Evolutionary conservation across 2,113 vertebrate species (phyloP).

Genomic region (Xenopus laevis): DNA sequence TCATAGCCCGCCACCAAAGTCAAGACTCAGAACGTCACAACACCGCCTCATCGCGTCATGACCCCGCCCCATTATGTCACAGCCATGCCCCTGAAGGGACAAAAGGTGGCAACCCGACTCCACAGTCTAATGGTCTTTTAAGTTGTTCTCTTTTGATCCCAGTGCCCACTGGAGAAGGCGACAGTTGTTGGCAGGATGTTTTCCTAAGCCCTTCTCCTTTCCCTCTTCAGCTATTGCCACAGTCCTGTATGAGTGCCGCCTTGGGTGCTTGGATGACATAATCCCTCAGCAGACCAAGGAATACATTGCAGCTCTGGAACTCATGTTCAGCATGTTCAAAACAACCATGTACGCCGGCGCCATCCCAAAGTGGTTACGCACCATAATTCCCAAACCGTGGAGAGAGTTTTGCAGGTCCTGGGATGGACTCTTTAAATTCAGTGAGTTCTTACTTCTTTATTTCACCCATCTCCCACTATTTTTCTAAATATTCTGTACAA

Average conservation of each 20-base stretch:
- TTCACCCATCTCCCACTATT: too few relatives aligned
- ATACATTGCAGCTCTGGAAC: conserved; percentile 81
- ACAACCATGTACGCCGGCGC: conserved; percentile 91
- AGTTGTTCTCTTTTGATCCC: too few relatives aligned
- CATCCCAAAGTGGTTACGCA: conserved; percentile 88
- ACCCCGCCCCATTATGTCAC: too few relatives aligned
- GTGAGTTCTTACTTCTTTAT: conserved; percentile 63
- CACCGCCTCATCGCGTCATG: too few relatives aligned
- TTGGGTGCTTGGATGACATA: conserved; percentile 80
- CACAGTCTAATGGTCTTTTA: too few relatives aligned
- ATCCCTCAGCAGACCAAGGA: conserved; percentile 76
- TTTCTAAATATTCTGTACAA: too few relatives aligned
- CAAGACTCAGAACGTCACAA: too few relatives aligned
- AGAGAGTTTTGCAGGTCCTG: conserved; percentile 88
- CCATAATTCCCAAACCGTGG: conserved; percentile 85
- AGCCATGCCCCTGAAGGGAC: too few relatives aligned
- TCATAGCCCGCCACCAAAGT: too few relatives aligned
- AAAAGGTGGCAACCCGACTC: too few relatives aligned
- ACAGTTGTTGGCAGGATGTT: too few relatives aligned
- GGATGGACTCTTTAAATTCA: conserved; percentile 94
- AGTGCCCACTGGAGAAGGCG: too few relatives aligned
- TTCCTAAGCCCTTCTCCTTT: background rate
- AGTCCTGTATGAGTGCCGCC: conserved; percentile 79
- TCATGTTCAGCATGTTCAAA: conserved; percentile 96
- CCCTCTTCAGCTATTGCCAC: conserved; percentile 73